Base-by-base conservation (phyloP, 2,797 vertebrate genomes). In the Poecile montanus region DNA sequence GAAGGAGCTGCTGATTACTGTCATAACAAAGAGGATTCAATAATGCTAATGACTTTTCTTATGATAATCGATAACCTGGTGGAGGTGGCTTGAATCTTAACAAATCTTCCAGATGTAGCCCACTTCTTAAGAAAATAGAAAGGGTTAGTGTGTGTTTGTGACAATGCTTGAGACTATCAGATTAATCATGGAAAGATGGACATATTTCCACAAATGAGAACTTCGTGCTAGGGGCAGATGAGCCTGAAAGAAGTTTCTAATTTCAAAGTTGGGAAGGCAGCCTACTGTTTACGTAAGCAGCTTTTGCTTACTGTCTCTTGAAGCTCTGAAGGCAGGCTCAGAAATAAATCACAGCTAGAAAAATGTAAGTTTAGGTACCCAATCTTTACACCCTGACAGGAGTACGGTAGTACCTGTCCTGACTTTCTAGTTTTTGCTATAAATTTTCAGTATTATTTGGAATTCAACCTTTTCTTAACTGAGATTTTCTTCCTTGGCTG, bases 1-100 rank as follows among this genome's bases (percentile, higher is more conserved):
- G 96, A 97, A 98, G 95, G 96, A 97, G 95, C 91, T 94, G 95
- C 97, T 98, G 97, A 98, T 98, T 98, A 97, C 96, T 98, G 96
- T 97, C 96, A 97, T 97, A 97, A 96, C 94, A 97, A 96, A 97
- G 96, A 92, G 42, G 79, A 97, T 96, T 97, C 96, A 92, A 96
- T 89, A 95, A 96, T 95, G 90, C 76, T 97, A 97, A 97, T 97
- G 91, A 95, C 79, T 97, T 94, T 94, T 96, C 91, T 96, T 97
- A 97, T 97, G 97, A 96, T 97, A 97, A 97, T 97, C 97, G 97
- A 97, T 97, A 97, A 94, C 85, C 50, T 88, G 25, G 76, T 82
- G 48, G 88, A 96, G 95, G 77, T 38, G 22, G 45, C 82, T 80
- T 94, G 94, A 96, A 97, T 97, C 72, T 93, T 96, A 97, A 97